Evolutionary conservation across 1,140 invertebrate species (phyloP).

Genomic region (Nephotettix cincticeps): DNA sequence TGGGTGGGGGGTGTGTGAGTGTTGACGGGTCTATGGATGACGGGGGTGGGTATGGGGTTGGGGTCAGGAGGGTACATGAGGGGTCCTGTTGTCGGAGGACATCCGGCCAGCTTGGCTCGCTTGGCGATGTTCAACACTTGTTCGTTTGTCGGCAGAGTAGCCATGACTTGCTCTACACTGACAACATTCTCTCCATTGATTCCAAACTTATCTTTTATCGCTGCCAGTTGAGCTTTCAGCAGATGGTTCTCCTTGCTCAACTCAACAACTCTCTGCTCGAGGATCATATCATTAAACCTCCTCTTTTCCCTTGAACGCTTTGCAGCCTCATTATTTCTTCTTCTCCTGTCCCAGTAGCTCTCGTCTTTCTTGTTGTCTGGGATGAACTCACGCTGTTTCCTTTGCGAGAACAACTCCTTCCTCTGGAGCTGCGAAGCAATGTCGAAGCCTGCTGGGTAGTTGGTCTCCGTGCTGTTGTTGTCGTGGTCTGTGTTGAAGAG

Average conservation of each 20-base stretch:
- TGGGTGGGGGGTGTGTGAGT: slow-evolving; percentile 49
- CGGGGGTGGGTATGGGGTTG: slow-evolving; percentile 63
- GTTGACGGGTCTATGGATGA: slow-evolving; percentile 60
- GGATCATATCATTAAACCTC: slow-evolving; percentile 94
- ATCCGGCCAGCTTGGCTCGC: slow-evolving; percentile 64
- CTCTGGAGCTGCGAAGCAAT: slow-evolving; percentile 54
- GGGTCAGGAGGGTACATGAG: slow-evolving; percentile 57
- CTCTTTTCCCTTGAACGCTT: slow-evolving; percentile 93
- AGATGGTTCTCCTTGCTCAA: slow-evolving; percentile 93
- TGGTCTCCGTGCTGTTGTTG: slow-evolving; percentile 24
- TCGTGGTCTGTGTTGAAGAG: not conserved
- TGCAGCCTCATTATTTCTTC: slow-evolving; percentile 95
- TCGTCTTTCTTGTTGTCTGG: slow-evolving; percentile 97
- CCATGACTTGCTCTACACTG: slow-evolving; percentile 83
- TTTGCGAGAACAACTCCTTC: slow-evolving; percentile 78
- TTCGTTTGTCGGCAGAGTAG: slow-evolving; percentile 76
- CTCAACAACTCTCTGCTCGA: slow-evolving; percentile 91
- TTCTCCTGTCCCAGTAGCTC: slow-evolving; percentile 93
- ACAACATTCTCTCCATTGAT: slow-evolving; percentile 84
- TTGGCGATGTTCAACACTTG: slow-evolving; percentile 80
- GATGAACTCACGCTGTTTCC: slow-evolving; percentile 95
- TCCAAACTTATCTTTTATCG: slow-evolving; percentile 91
- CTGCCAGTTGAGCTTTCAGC: slow-evolving; percentile 86
- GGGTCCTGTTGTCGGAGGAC: slow-evolving; percentile 41
- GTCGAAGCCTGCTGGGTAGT: slow-evolving; percentile 50